These are phyloP conservation scores for Drosophila trichaetosa DNA, from an alignment of 2,888 invertebrate species.

Conservation along the genomic window DNA sequence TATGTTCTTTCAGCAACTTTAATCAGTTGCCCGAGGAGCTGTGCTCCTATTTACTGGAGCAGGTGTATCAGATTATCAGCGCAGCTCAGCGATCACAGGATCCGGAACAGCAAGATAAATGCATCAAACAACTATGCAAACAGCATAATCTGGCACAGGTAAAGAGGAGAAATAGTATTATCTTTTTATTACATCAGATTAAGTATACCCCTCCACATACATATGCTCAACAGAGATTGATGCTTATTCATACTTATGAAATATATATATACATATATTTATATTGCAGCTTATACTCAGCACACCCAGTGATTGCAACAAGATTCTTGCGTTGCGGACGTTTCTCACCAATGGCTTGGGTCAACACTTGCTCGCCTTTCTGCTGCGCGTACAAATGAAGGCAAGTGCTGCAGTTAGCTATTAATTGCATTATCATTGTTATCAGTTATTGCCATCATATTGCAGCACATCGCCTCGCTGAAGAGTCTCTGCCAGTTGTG, in stretches of 20 bases:
- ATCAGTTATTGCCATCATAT: slow-evolving; percentile 15
- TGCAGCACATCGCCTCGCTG: slow-evolving; percentile 83
- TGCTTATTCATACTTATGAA: neutral
- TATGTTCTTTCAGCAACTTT: slow-evolving; percentile 70
- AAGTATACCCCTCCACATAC: neutral
- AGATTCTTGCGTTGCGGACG: slow-evolving; percentile 83
- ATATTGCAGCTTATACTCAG: slow-evolving; percentile 79
- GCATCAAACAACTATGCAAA: slow-evolving; percentile 67
- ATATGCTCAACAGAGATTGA: neutral
- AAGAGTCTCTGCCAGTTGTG: slow-evolving; percentile 82
- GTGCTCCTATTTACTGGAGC: slow-evolving; percentile 82
- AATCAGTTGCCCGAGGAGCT: slow-evolving; percentile 83
- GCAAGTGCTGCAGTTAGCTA: slow-evolving; percentile 53
- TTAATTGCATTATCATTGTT: neutral
- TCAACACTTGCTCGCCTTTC: slow-evolving; percentile 80
- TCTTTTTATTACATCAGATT: neutral
- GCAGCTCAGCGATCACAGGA: slow-evolving; percentile 76
- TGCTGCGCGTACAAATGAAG: slow-evolving; percentile 81
- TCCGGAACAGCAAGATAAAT: slow-evolving; percentile 56
- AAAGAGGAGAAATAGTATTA: neutral
- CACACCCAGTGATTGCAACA: slow-evolving; percentile 83
- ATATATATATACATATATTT: neutral
- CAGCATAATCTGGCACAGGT: slow-evolving; percentile 83
- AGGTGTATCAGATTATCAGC: slow-evolving; percentile 83
- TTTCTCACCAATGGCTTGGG: slow-evolving; percentile 83